Evolutionary conservation across 2,888 invertebrate species (phyloP), one percentile per base, ranked within the genome.

Genomic region (Asteroscopus sphinx): DNA sequence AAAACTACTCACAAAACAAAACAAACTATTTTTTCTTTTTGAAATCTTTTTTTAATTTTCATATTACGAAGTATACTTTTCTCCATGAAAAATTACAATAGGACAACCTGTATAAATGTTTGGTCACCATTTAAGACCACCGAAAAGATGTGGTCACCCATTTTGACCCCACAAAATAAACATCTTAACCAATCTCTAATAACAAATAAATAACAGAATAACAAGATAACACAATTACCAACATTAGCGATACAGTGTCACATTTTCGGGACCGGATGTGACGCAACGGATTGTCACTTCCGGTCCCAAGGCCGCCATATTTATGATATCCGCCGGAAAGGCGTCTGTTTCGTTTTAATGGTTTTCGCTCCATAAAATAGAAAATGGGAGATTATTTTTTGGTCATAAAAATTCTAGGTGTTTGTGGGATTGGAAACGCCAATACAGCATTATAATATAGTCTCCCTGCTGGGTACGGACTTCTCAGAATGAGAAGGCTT

Each of bases 161-260:
- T n/a, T n/a, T n/a, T n/a, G n/a, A n/a, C n/a, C n/a, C 45, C 45
- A 28, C 28, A 1, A 26, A 32, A 26, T 16, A 46, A 41, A 25
- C 9, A 7, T 21, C 39, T 28, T 16, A 25, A 11, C 15, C 15
- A 58, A 51, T 40, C 36, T 12, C 35, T 44, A 12, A 58, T 66
- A 46, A 21, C 41, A 42, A 42, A 28, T 42, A 42, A 42, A 32
- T 60, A 67, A 76, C 25, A 33, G 0, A 21, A 68, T 46, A 72
- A 81, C 80, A 80, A 68, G 79, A 73, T 76, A 75, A 79, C 61
- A 69, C 82, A 80, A 82, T 82, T 78, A 82, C 41, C 42, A 17
- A 32, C 44, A 40, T 53, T 63, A 32, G 40, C 48, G 21, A n/a
- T 30, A 60, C 62, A 66, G 40, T 33, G 28, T 42, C 39, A 60